phyloP scores from a whole-genome alignment of 1,140 invertebrate species.

The Apis florea region DNA sequence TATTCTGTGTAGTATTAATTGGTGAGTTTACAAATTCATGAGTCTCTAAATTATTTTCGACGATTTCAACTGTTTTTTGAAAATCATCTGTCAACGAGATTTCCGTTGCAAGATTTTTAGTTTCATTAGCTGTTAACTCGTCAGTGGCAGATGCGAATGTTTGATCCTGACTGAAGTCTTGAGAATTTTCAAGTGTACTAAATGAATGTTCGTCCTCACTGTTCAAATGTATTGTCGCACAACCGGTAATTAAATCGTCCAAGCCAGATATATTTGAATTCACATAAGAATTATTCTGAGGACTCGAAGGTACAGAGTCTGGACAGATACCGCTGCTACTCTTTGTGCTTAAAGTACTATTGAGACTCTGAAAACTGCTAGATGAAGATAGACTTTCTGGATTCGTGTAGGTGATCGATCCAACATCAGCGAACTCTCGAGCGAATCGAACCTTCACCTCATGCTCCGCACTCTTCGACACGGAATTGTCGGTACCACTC shows the following conservation, averaged over 20 bases:
- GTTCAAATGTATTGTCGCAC: conserved; percentile 62
- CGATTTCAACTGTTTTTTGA: background rate
- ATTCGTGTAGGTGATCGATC: conserved; percentile 20
- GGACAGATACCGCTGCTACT: conserved; percentile 67
- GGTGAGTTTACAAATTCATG: background rate
- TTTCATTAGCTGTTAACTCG: background rate
- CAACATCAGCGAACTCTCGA: conserved; percentile 69
- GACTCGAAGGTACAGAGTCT: conserved; percentile 51
- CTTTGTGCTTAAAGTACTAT: conserved; percentile 69
- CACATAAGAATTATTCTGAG: background rate
- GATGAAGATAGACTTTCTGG: conserved; percentile 69
- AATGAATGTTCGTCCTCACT: conserved; percentile 36
- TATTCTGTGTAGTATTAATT: background rate
- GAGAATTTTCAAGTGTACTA: conserved; percentile 2
- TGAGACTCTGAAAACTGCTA: conserved; percentile 72
- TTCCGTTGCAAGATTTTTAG: background rate
- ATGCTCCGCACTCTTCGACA: conserved; percentile 59
- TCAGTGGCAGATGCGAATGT: conserved; percentile 71
- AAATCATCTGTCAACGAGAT: background rate
- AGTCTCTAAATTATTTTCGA: background rate
- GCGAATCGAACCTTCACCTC: conserved; percentile 71
- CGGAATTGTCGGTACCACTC: conserved; percentile 60
- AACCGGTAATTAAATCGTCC: conserved; percentile 66
- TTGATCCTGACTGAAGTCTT: conserved; percentile 67
- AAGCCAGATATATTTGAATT: background rate